Percentiles rank a stretch among this genome's conserved stretches.
phyloP scores from a whole-genome alignment of 2,888 invertebrate genomes.

The Nomada flava region DNA sequence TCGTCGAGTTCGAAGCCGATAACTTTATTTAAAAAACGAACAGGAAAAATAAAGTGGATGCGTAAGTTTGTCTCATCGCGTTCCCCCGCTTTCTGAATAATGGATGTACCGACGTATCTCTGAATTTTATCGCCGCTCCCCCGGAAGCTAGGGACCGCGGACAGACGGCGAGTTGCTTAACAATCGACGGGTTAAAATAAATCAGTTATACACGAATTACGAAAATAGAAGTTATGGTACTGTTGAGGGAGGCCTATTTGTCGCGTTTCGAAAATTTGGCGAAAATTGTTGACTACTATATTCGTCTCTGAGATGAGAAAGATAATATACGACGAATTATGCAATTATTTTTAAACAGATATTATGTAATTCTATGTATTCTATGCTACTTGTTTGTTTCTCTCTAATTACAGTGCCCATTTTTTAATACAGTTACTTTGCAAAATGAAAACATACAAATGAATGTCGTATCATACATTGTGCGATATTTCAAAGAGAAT shows the following conservation, averaged over 20 bases:
- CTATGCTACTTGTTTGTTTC: too few species aligned
- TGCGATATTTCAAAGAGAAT: background rate
- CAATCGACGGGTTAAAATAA: background rate
- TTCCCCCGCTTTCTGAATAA: slow-evolving; percentile 33
- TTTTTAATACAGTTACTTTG: too few species aligned
- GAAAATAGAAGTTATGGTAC: background rate
- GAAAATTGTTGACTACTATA: too few species aligned
- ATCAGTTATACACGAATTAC: background rate
- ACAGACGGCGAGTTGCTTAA: background rate
- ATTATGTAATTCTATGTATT: too few species aligned
- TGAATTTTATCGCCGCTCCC: slow-evolving; percentile 25
- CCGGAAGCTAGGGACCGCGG: slow-evolving; percentile 14
- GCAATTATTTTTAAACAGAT: too few species aligned
- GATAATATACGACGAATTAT: too few species aligned
- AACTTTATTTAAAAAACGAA: slow-evolving; percentile 62
- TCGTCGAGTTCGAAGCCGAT: slow-evolving; percentile 53
- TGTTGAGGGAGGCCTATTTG: background rate
- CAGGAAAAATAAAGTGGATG: slow-evolving; percentile 21
- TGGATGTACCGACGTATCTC: slow-evolving; percentile 26
- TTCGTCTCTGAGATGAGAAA: too few species aligned
- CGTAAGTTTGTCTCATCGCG: slow-evolving; percentile 23
- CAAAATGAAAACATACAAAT: too few species aligned
- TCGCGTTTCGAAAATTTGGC: too few species aligned
- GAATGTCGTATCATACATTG: too few species aligned
- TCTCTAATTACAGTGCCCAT: too few species aligned